Evolutionary conservation across 2,797 vertebrate species (phyloP), one percentile per base, ranked within the genome.

Genomic region (Xenopus petersii): DNA sequence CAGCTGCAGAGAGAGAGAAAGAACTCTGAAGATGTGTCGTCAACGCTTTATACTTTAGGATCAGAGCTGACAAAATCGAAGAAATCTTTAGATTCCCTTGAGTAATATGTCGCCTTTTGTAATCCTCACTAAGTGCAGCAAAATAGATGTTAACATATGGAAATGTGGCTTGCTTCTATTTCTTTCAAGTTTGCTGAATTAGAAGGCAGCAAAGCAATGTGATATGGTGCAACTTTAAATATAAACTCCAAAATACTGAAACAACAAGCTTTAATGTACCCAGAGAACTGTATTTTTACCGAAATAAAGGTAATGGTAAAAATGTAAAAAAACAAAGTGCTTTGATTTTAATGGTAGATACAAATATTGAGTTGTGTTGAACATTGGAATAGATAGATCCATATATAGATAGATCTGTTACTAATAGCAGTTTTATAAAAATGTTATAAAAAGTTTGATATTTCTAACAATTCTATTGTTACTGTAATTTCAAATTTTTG

Each of bases 1-100:
- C 94, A 96, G 94, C 95, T 94, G 94, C 90, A 91, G 90, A 91
- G 75, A 81, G 85, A 86, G 36, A 86, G 36, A 1, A 5, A 42
- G 87, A 88, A 88, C 75, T 84, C 75, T 67, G 21, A 10, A 24
- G 47, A 24, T 10, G 17, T 60, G 47, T 67, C 24, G 55, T 15
- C 49, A 12, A 26, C 49, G 5, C 46, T 49, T 65, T 65, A 5
- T 42, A 48, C n/a, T 21, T 66, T 84, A 73, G 77, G 82, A 85
- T 81, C 79, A 82, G 82, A 81, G 65, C 65, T 26, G 3, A 71
- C 36, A 60, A 17, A 65, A 74, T 54, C 42, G 6, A 65, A 59
- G 16, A 56, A 56, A 16, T 56, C 17, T 60, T 26, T 24, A 60
- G 58, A 60, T 17, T 26, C 11, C 58, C 17, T 24, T 10, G 58